Conservation (phyloP, 2,113 vertebrate genomes). For the Camelus dromedarius region DNA sequence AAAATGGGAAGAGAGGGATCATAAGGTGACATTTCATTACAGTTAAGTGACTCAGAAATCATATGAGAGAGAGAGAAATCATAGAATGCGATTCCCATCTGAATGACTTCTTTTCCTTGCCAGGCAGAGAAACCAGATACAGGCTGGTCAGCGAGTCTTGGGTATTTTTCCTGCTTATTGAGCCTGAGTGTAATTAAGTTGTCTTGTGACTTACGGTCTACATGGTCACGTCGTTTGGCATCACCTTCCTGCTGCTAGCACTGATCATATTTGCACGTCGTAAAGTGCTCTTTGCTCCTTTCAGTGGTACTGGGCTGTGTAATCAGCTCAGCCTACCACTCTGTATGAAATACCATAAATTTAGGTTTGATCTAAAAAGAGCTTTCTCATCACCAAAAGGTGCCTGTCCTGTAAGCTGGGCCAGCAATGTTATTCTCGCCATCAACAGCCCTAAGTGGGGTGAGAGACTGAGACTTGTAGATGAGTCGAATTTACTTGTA, state of each 20-base stretch:
- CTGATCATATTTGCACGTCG: neutral
- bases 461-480: neutral
- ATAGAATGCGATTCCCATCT: neutral
- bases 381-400: neutral
- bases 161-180: neutral
- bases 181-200: neutral
- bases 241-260: neutral
- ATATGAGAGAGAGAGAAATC: too few species aligned
- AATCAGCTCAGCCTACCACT: neutral
- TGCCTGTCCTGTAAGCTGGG: neutral
- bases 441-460: neutral
- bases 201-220: neutral
- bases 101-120: neutral
- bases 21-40: neutral
- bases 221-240: neutral
- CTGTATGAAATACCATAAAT: neutral
- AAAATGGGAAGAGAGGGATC: neutral
- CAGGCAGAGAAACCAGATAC: neutral
- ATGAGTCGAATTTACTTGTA: neutral
- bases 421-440: neutral
- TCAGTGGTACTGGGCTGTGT: neutral
- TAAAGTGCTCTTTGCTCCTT: neutral
- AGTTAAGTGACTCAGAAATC: neutral
- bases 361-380: neutral
- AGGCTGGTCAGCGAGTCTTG: neutral